These are phyloP conservation scores for Oryctolagus cuniculus DNA, from an alignment of 2,113 vertebrate species.

Conservation along the genomic window DNA sequence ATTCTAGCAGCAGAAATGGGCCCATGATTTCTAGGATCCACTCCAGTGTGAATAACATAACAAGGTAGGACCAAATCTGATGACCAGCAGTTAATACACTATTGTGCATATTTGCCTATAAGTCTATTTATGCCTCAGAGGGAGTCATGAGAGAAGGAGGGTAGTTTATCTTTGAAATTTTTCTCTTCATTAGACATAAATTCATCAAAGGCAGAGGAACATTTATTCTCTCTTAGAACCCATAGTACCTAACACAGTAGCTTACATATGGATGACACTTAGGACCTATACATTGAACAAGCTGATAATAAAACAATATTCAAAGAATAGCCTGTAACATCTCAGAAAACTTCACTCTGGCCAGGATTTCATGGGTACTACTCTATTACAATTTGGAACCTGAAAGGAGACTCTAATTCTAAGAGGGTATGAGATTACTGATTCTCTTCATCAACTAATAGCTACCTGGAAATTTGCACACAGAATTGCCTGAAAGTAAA, in stretches of 20 bases:
- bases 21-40: not conserved
- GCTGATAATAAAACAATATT: not conserved
- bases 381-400: not conserved
- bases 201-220: not conserved
- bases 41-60: not conserved
- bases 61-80: not conserved
- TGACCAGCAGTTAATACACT: not conserved
- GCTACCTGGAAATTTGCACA: slow-evolving; percentile 45
- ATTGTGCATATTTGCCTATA: not conserved
- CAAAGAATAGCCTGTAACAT: not conserved
- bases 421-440: not conserved
- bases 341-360: not conserved
- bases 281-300: slow-evolving; percentile 3
- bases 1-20: not conserved
- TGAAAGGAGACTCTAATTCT: not conserved
- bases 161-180: not conserved
- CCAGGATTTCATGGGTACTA: not conserved
- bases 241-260: not conserved
- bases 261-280: not conserved
- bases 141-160: not conserved
- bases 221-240: not conserved
- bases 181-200: slow-evolving; percentile 13
- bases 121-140: not conserved
- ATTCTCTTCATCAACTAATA: slow-evolving; percentile 35
- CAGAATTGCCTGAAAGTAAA: slow-evolving; percentile 60